These are phyloP conservation scores for Tiaroga cobitis DNA, from an alignment of 2,797 vertebrate species.

Conservation along the genomic window DNA sequence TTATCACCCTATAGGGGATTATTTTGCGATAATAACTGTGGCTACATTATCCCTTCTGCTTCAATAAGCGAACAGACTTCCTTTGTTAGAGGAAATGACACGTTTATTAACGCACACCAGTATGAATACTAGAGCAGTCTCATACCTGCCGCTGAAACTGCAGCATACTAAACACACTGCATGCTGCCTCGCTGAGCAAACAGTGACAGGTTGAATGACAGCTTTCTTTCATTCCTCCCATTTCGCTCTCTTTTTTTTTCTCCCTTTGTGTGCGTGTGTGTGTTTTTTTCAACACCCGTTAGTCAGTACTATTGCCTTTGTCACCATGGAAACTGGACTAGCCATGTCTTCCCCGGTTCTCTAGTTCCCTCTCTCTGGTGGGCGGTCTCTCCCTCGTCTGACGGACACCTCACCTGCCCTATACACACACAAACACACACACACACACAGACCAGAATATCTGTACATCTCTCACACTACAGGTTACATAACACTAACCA, in stretches of 20 bases:
- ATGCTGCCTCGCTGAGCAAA: constrained; percentile 39
- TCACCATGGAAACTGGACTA: constrained; percentile 84
- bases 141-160: constrained; percentile 1
- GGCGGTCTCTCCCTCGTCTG: constrained; percentile 47
- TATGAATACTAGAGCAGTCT: constrained; percentile 15
- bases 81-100: neutral
- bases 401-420: constrained; percentile 62
- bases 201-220: constrained; percentile 60
- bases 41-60: neutral
- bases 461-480: constrained; percentile 12
- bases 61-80: neutral
- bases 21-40: neutral
- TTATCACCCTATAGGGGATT: neutral
- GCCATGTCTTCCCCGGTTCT: constrained; percentile 70
- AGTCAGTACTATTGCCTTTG: constrained; percentile 77
- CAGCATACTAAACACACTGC: constrained; percentile 9
- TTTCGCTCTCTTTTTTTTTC: constrained; percentile 6
- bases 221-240: constrained; percentile 37
- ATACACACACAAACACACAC: neutral
- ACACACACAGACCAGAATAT: neutral
- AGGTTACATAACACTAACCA: constrained; percentile 37
- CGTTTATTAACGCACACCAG: neutral
- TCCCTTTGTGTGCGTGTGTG: constrained; percentile 19
- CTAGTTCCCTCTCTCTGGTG: constrained; percentile 45
- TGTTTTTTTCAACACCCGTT: constrained; percentile 68